Evolutionary conservation across 2,888 invertebrate genomes (phyloP).

Genomic region (Melitaea athalia): DNA sequence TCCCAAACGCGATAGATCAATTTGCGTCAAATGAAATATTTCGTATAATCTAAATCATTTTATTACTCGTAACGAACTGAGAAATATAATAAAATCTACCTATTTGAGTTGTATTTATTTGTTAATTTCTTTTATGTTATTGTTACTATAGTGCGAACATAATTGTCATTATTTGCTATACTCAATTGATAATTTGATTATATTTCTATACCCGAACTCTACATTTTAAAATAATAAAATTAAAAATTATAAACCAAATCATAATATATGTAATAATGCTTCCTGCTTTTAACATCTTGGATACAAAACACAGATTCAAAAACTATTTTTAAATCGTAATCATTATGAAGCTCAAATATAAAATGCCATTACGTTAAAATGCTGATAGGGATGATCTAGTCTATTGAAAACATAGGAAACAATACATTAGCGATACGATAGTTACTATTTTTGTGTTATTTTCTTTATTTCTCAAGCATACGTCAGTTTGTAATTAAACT

Average conservation of each 20-base stretch:
- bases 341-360: background rate
- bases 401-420: background rate
- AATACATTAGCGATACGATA: background rate
- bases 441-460: conserved; percentile 17
- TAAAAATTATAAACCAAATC: too few species aligned
- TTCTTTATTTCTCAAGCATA: conserved; percentile 47
- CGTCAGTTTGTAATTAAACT: conserved; percentile 72
- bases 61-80: conserved; percentile 18
- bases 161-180: background rate
- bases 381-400: background rate
- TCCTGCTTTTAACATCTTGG: too few species aligned
- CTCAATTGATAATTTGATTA: too few species aligned
- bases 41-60: conserved; percentile 20
- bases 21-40: conserved; percentile 29
- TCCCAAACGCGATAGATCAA: conserved; percentile 26
- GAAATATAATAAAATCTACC: conserved; percentile 11
- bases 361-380: background rate
- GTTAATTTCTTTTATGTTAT: conserved; percentile 8
- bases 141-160: background rate
- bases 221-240: too few species aligned
- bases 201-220: too few species aligned
- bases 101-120: background rate
- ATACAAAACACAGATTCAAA: too few species aligned
- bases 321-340: background rate
- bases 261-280: too few species aligned